Evolutionary conservation across 2,888 invertebrate species (phyloP), one percentile per base, ranked within the genome.

Genomic region (Orchesellides sinensis): DNA sequence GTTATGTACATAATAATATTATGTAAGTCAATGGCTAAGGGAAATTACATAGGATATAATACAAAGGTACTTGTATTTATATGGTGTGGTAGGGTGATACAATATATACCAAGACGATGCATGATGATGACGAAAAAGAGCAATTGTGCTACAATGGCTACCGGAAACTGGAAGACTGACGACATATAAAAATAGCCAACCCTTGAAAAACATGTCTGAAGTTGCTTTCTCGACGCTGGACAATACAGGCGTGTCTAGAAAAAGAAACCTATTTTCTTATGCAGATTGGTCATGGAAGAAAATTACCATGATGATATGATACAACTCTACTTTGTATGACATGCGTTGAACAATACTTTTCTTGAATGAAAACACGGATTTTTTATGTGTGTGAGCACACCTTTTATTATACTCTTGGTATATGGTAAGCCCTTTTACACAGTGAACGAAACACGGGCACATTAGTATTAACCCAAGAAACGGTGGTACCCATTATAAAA

Each of bases 141-240:
- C 74, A 63, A 81, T 73, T 81, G n/a, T n/a, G 73, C 80, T 29
- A 32, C 66, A 81, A 82, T 82, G 82, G 82, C 82, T 82, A 82
- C 82, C 82, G 82, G 82, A 82, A 82, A 75, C 82, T 75, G 75
- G 82, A 63, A 73, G 63, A 75, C 82, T 69, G 69, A 82, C 74
- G 74, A 74, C 69, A 69, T 61, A 23, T 25, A 73, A 47, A 54
- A 72, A 72, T 19, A 70, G 27, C 78, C 78, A 78, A 69, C 70
- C 78, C 69, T 52, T 23, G 21, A 25, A 59, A 63, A 61, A 74
- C 25, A 32, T 45, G 65, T 56, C 75, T 75, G 54, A 19, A 65
- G 4, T 47, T 23, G 23, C 54, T 54, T 54, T 54, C 49, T 23
- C 14, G 54, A 27, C n/a, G n/a, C 65, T 63, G 54, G 45, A 27